Evolutionary conservation across 1,140 invertebrate species (phyloP).

Genomic region (Ceratina calcarata): DNA sequence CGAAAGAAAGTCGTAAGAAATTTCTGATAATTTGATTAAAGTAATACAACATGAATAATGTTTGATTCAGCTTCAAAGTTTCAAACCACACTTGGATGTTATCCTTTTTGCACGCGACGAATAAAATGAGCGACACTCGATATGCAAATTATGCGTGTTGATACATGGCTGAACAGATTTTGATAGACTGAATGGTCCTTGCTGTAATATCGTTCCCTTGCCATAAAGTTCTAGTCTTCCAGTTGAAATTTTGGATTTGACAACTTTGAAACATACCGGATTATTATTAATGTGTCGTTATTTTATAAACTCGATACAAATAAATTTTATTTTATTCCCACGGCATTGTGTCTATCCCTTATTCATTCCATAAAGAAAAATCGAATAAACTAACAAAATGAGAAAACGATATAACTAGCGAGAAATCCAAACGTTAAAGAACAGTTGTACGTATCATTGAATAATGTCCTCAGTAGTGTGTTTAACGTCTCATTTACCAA

Average conservation of each 20-base stretch:
- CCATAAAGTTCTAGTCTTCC: conserved; percentile 48
- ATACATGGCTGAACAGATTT: conserved; percentile 72
- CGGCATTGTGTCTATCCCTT: background rate
- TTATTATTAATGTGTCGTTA: conserved; percentile 3
- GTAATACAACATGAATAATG: too few species aligned
- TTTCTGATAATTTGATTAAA: too few species aligned
- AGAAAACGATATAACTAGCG: too few species aligned
- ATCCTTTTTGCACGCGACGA: conserved; percentile 58
- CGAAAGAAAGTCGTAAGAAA: too few species aligned
- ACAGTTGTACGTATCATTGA: too few species aligned
- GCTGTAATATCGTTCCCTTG: conserved; percentile 65
- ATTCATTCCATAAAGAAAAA: too few species aligned
- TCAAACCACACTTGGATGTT: background rate
- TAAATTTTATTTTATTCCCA: background rate
- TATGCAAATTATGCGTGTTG: conserved; percentile 75
- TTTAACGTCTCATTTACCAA: background rate
- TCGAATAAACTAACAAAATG: too few species aligned
- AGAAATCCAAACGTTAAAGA: background rate
- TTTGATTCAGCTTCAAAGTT: too few species aligned
- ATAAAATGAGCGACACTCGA: conserved; percentile 65
- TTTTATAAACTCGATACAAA: background rate
- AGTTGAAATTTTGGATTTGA: conserved; percentile 57
- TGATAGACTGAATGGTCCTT: conserved; percentile 69
- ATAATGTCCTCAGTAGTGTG: too few species aligned
- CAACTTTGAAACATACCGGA: conserved; percentile 45